These are phyloP conservation scores for Pteropus alecto DNA, from an alignment of 2,113 vertebrate genomes.

Conservation along the genomic window DNA sequence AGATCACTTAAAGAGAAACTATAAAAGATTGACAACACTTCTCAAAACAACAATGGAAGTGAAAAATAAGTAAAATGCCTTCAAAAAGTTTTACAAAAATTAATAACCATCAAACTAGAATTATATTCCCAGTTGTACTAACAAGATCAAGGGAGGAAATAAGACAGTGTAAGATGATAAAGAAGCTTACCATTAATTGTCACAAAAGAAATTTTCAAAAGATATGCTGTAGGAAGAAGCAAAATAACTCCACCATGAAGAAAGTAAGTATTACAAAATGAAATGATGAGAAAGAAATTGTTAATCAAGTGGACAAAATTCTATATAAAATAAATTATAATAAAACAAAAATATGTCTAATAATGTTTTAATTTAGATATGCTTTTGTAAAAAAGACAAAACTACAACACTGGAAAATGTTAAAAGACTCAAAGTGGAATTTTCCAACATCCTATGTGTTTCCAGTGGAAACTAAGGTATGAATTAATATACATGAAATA, in stretches of 20 bases:
- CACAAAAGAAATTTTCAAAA: not conserved
- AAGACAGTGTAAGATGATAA: not conserved
- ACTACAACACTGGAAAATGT: not conserved
- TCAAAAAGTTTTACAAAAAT: not conserved
- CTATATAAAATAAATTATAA: not conserved
- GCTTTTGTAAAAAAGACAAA: not conserved
- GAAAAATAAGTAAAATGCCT: not conserved
- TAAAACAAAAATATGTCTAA: not conserved
- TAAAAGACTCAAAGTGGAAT: not conserved
- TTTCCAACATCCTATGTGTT: not conserved
- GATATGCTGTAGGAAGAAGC: not conserved
- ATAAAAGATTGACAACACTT: not conserved
- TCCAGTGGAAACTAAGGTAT: not conserved
- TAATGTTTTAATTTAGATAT: not conserved
- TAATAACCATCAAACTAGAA: not conserved
- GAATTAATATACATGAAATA: not conserved
- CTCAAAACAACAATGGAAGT: not conserved
- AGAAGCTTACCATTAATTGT: not conserved
- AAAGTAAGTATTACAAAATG: not conserved
- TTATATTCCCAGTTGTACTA: not conserved
- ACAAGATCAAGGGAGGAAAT: not conserved
- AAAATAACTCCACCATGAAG: not conserved
- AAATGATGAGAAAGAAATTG: not conserved
- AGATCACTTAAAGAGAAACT: not conserved
- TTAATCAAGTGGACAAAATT: not conserved